phyloP scores from a whole-genome alignment of 2,888 invertebrate species.

The Cosmopolites sordidus region DNA sequence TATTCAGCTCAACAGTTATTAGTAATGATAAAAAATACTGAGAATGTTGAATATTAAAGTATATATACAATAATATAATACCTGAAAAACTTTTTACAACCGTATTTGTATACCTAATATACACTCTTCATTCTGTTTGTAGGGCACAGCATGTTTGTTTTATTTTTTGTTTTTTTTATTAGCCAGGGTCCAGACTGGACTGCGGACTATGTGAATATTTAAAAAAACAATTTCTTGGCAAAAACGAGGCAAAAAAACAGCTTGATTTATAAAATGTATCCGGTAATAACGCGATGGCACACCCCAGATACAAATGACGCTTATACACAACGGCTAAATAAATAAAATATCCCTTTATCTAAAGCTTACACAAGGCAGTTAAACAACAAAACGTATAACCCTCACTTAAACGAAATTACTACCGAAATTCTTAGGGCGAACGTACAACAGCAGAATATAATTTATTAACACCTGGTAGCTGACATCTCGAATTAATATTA shows the following conservation, averaged over 20 bases:
- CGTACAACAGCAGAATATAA: conserved; percentile 7
- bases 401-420: conserved; percentile 12
- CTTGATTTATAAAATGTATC: background rate
- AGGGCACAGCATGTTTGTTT: no score
- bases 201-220: background rate
- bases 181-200: no score
- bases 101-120: no score
- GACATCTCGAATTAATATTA: conserved; percentile 13
- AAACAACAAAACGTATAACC: conserved; percentile 10
- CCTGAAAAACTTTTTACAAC: no score
- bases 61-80: no score
- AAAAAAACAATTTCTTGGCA: conserved; percentile 1
- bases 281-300: background rate
- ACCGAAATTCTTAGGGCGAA: conserved; percentile 9
- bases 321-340: conserved; percentile 2
- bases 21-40: no score
- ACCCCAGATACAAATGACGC: conserved; percentile 1
- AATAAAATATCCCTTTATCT: conserved; percentile 13
- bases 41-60: no score
- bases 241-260: background rate
- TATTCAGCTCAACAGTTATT: no score
- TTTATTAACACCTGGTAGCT: conserved; percentile 14
- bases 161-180: no score
- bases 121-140: no score
- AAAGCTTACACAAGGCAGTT: conserved; percentile 1